These are phyloP conservation scores for Hybognathus amarus DNA, from an alignment of 2,797 vertebrate genomes.

Conservation along the genomic window DNA sequence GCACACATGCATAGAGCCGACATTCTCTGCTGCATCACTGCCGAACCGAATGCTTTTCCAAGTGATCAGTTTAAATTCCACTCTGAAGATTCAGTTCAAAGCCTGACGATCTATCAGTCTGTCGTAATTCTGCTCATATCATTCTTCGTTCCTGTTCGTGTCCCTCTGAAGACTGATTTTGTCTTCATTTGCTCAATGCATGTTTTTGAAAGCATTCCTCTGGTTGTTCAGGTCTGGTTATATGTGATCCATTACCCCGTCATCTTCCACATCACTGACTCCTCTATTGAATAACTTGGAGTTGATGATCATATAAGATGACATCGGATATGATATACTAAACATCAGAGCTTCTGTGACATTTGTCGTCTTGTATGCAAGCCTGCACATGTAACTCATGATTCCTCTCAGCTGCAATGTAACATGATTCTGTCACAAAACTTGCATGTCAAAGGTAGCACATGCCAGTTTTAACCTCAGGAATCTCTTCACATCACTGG, in stretches of 20 bases:
- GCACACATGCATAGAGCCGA: background rate
- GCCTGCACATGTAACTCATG: background rate
- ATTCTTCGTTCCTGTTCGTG: background rate
- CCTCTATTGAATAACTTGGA: background rate
- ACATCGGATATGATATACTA: conserved; percentile 9
- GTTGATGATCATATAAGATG: conserved; percentile 16
- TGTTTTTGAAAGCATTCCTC: background rate
- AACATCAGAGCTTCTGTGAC: conserved; percentile 23
- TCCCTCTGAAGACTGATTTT: background rate
- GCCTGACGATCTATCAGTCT: background rate
- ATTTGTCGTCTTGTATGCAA: conserved; percentile 1
- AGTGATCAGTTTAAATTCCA: conserved; percentile 7
- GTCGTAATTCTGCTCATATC: conserved; percentile 5
- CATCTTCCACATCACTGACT: conserved; percentile 1
- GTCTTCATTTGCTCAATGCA: conserved; percentile 25
- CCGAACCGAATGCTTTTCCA: background rate
- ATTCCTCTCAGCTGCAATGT: background rate
- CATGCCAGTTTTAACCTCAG: background rate
- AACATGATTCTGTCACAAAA: conserved; percentile 17
- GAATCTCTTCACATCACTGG: background rate
- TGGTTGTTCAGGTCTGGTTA: conserved; percentile 20
- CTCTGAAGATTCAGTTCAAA: conserved; percentile 21
- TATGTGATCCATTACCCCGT: conserved; percentile 34
- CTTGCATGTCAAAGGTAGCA: conserved; percentile 3
- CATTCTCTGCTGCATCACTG: background rate